These are phyloP conservation scores for Alosa alosa DNA, from an alignment of 2,113 vertebrate species.

Conservation along the genomic window DNA sequence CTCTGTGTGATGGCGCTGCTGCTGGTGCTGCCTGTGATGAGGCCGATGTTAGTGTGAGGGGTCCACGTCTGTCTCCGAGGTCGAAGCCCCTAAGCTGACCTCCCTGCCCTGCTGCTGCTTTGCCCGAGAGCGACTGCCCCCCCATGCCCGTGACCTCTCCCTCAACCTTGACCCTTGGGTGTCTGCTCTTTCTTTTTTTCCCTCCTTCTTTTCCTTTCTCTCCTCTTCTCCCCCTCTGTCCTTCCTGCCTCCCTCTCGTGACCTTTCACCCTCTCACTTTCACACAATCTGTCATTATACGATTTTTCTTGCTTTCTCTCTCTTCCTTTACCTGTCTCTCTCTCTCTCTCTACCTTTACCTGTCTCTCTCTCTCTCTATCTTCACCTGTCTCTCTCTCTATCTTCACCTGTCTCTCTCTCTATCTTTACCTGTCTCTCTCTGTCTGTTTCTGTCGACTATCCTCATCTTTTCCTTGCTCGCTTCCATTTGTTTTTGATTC, in stretches of 20 bases:
- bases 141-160: constrained; percentile 1
- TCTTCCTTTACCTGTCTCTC: not conserved
- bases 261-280: not conserved
- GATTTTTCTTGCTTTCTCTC: not conserved
- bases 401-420: not conserved
- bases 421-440: not conserved
- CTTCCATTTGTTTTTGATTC: not conserved
- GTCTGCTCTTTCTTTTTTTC: constrained; percentile 10
- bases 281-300: not conserved
- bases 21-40: too few species aligned
- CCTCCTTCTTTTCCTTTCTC: not conserved
- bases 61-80: not conserved
- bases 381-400: not conserved
- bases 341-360: not conserved
- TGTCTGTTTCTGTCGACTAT: not conserved
- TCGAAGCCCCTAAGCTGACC: constrained; percentile 37
- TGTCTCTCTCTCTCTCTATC: not conserved
- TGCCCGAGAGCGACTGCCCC: not conserved
- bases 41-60: not conserved
- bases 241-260: not conserved
- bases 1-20: too few species aligned
- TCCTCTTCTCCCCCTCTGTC: not conserved
- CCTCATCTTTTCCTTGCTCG: not conserved
- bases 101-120: constrained; percentile 13
- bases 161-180: constrained; percentile 12